phyloP scores from a whole-genome alignment of 2,888 invertebrate genomes.

The Mesopsocus fuscifrons region DNA sequence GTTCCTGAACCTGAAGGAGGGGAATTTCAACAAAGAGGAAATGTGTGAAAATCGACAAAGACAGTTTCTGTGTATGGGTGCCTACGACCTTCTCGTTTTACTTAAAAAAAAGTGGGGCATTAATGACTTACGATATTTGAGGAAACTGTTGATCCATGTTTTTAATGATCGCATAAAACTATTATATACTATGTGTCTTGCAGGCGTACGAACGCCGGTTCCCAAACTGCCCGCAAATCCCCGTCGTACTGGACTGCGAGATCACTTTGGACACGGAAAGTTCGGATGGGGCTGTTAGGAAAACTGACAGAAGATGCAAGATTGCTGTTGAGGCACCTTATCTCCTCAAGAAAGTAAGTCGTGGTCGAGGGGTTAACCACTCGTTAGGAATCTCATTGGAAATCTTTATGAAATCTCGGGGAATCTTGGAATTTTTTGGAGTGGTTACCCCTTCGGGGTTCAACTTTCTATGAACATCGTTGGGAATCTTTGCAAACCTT shows the following conservation, averaged over 20 bases:
- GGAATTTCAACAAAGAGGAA: too few relatives aligned
- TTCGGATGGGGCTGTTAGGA: constrained; percentile 55
- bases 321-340: constrained; percentile 88
- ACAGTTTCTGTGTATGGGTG: too few relatives aligned
- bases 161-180: background rate
- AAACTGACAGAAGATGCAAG: constrained; percentile 70
- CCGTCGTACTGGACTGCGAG: constrained; percentile 78
- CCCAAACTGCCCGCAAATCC: constrained; percentile 85
- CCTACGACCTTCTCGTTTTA: too few relatives aligned
- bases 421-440: too few relatives aligned
- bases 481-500: too few relatives aligned
- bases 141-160: background rate
- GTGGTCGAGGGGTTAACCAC: too few relatives aligned
- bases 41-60: too few relatives aligned
- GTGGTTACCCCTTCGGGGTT: too few relatives aligned
- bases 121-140: background rate
- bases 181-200: constrained; percentile 13
- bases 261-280: constrained; percentile 57
- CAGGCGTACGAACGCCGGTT: constrained; percentile 90
- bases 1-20: too few relatives aligned
- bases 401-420: too few relatives aligned
- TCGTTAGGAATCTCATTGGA: too few relatives aligned
- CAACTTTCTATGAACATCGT: too few relatives aligned
- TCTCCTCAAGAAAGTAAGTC: constrained; percentile 66
- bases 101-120: background rate